Evolutionary conservation across 2,888 invertebrate genomes (phyloP).

Genomic region (Iselma pallidipennis): DNA sequence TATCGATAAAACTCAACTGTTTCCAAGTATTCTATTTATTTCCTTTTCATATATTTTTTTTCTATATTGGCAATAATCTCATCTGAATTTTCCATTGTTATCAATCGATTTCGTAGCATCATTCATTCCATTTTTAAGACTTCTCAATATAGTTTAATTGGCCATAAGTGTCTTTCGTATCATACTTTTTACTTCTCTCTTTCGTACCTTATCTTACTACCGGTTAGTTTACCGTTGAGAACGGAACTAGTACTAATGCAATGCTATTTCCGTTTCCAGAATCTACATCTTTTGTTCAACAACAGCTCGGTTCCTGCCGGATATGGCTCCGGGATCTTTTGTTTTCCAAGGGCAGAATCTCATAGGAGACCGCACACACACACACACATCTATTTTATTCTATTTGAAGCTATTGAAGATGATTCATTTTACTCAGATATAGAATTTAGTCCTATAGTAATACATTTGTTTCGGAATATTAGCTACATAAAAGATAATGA

Average conservation of each 20-base stretch:
- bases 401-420: not conserved
- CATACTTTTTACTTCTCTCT: not conserved
- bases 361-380: no score
- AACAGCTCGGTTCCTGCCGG: slow-evolving; percentile 39
- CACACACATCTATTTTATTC: not conserved
- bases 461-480: not conserved
- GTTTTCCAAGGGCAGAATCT: slow-evolving; percentile 32
- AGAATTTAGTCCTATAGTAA: not conserved
- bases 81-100: not conserved
- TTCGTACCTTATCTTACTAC: not conserved
- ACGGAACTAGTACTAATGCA: slow-evolving; percentile 46
- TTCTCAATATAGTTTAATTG: not conserved
- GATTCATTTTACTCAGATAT: not conserved
- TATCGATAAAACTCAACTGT: not conserved
- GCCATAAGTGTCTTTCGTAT: not conserved
- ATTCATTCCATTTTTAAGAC: no score
- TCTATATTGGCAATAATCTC: no score
- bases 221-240: slow-evolving; percentile 41
- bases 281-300: slow-evolving; percentile 41
- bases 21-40: not conserved
- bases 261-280: slow-evolving; percentile 43
- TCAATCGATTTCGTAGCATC: not conserved
- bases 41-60: not conserved
- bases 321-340: slow-evolving; percentile 36
- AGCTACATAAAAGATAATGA: not conserved